A percentile compares a stretch with the other conserved stretches of the same genome.
These are phyloP conservation scores for Philhelius pedissequus DNA, from an alignment of 2,888 invertebrate species.

Conservation along the genomic window DNA sequence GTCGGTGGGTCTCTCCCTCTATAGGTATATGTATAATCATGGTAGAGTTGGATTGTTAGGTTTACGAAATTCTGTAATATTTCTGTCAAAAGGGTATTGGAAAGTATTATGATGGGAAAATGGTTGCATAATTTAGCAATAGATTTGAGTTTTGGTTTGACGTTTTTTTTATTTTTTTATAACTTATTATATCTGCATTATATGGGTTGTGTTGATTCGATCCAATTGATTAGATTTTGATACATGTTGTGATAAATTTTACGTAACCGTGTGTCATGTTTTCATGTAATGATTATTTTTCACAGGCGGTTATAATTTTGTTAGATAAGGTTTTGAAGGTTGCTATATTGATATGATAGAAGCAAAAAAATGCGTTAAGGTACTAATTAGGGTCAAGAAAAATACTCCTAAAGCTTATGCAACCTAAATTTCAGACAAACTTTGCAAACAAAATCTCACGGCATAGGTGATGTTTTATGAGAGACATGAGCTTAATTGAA, in stretches of 20 bases:
- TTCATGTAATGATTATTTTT: not conserved
- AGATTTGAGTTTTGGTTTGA: not conserved
- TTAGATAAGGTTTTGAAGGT: not conserved
- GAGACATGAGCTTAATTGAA: too few relatives aligned
- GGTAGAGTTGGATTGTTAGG: not conserved
- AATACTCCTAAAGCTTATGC: too few relatives aligned
- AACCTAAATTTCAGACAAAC: too few relatives aligned
- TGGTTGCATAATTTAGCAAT: not conserved
- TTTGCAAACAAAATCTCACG: too few relatives aligned
- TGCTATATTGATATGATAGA: too few relatives aligned
- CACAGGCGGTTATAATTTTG: not conserved
- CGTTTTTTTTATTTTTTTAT: not conserved
- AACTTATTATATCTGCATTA: not conserved
- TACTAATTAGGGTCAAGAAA: too few relatives aligned
- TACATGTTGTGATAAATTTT: not conserved
- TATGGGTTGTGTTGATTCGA: not conserved
- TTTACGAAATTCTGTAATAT: constrained; percentile 33
- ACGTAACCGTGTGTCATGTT: not conserved
- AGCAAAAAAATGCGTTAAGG: too few relatives aligned
- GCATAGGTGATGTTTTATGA: too few relatives aligned
- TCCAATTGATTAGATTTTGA: not conserved
- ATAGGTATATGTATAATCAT: too few relatives aligned
- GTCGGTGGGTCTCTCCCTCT: not conserved
- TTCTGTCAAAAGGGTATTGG: not conserved
- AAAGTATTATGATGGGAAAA: constrained; percentile 11